Conservation (phyloP, 1,140 invertebrate species). For the Drosophila ambigua region DNA sequence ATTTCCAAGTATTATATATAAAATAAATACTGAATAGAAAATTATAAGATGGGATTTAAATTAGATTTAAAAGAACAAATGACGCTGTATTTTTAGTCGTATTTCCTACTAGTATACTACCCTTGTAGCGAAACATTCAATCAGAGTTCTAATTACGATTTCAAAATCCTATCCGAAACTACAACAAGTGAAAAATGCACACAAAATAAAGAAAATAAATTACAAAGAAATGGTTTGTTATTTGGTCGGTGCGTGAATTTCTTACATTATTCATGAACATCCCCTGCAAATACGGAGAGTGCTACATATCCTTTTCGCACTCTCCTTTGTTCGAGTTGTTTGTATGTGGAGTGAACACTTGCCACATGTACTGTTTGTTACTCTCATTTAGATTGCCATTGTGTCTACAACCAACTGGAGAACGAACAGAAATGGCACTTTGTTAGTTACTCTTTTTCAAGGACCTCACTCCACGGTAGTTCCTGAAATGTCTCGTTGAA, state of each 20-base stretch:
- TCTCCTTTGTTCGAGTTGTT: neutral
- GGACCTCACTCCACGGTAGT: neutral
- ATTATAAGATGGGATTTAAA: too few species aligned
- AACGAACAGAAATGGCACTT: conserved; percentile 3
- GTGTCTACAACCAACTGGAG: neutral
- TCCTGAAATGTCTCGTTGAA: too few species aligned
- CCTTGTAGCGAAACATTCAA: too few species aligned
- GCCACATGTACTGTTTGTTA: conserved; percentile 3
- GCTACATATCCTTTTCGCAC: neutral
- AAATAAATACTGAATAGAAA: too few species aligned
- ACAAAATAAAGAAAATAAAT: neutral
- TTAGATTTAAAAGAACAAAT: neutral
- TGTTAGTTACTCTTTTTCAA: conserved; percentile 7
- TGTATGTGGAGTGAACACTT: conserved; percentile 9
- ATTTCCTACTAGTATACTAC: neutral
- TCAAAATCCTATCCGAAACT: neutral
- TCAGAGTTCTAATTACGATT: neutral
- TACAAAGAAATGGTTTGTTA: neutral
- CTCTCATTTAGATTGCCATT: conserved; percentile 1
- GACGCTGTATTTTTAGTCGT: neutral
- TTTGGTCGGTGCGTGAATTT: too few species aligned
- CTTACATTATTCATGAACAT: too few species aligned
- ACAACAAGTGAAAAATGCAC: neutral
- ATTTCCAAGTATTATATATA: too few species aligned
- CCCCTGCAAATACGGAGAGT: too few species aligned